Conservation (phyloP, 2,888 invertebrate species). For the Parascotia fuliginaria region DNA sequence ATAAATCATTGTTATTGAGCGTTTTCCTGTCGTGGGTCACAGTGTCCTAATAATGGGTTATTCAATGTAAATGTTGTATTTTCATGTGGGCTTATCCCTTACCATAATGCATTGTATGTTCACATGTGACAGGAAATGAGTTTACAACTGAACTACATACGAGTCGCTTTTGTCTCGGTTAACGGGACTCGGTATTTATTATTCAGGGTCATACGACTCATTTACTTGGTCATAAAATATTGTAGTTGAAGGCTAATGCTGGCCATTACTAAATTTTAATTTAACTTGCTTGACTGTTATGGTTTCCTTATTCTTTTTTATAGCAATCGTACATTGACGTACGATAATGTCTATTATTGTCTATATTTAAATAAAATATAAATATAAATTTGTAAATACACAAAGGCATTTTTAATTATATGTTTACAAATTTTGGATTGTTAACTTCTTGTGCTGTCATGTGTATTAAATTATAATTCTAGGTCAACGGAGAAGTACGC, state of each 20-base stretch:
- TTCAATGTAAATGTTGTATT: conserved; percentile 70
- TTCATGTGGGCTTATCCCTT: conserved; percentile 52
- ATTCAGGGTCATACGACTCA: conserved; percentile 60
- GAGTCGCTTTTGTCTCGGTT: conserved; percentile 57
- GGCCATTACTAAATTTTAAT: conserved; percentile 2
- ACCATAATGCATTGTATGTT: conserved; percentile 56
- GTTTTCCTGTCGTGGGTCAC: too few relatives aligned
- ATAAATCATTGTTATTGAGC: too few relatives aligned
- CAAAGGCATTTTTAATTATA: too few relatives aligned
- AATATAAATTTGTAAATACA: too few relatives aligned
- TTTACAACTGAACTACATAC: conserved; percentile 59
- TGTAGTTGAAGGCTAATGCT: conserved; percentile 15
- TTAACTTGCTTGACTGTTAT: background rate
- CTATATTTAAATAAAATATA: too few relatives aligned
- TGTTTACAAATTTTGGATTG: too few relatives aligned
- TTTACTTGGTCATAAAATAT: conserved; percentile 46
- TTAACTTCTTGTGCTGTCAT: too few relatives aligned
- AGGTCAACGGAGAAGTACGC: too few relatives aligned
- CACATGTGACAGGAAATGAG: conserved; percentile 64
- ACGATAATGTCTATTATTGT: too few relatives aligned
- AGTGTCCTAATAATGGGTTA: conserved; percentile 40
- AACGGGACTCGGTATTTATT: conserved; percentile 62
- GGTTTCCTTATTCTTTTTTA: too few relatives aligned
- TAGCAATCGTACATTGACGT: too few relatives aligned
- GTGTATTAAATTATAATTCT: too few relatives aligned